phyloP scores from a whole-genome alignment of 2,113 vertebrate species.

The Oreamnos americanus region DNA sequence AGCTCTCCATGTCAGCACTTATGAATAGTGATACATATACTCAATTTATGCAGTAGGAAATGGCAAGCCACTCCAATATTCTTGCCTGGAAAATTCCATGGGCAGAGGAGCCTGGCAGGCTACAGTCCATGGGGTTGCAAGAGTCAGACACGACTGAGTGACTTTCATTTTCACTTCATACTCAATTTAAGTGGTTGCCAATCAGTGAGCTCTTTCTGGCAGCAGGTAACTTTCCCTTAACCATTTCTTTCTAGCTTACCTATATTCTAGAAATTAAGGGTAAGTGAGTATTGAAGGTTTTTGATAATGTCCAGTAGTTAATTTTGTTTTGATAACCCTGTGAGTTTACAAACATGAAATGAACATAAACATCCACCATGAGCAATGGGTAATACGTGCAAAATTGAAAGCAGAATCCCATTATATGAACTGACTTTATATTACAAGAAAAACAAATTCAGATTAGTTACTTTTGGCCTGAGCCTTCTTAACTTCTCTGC shows the following conservation, averaged over 20 bases:
- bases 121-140: not conserved
- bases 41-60: not conserved
- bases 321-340: not conserved
- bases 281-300: not conserved
- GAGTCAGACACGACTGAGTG: not conserved
- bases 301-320: not conserved
- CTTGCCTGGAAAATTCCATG: not conserved
- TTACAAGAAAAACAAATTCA: not conserved
- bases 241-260: not conserved
- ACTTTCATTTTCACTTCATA: not conserved
- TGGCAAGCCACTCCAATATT: not conserved
- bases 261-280: not conserved
- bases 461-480: not conserved
- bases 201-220: no score
- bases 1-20: rapidly evolving
- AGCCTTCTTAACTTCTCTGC: not conserved
- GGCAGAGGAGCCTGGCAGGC: not conserved
- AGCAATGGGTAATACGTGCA: not conserved
- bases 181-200: no score
- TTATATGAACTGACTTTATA: not conserved
- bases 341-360: not conserved
- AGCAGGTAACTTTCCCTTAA: not conserved
- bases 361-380: not conserved
- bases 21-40: not conserved
- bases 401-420: not conserved